Evolutionary conservation across 2,113 vertebrate genomes (phyloP).

Genomic region (Plecotus auritus): DNA sequence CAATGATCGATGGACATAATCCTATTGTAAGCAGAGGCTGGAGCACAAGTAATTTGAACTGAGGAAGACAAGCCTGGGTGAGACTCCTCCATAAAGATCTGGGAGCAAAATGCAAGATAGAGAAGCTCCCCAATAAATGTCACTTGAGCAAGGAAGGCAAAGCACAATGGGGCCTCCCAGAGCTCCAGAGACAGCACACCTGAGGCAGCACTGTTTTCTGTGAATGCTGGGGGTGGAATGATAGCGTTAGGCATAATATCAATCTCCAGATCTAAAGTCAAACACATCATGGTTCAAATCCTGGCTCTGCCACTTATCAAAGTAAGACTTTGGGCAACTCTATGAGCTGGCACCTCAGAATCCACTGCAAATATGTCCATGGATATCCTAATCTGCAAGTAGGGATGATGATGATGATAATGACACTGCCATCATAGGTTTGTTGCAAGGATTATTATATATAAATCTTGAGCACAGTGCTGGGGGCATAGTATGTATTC

Average conservation of each 20-base stretch:
- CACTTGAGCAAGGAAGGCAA: neutral
- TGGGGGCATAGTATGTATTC: neutral
- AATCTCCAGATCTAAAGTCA: neutral
- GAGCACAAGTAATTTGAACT: neutral
- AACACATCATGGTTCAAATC: neutral
- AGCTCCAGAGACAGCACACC: accelerated
- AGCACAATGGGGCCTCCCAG: neutral
- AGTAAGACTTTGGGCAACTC: neutral
- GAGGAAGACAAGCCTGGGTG: neutral
- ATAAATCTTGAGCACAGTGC: neutral
- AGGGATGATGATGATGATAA: neutral
- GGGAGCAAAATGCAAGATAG: neutral
- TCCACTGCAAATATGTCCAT: neutral
- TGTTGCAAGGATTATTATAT: neutral
- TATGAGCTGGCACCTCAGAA: neutral
- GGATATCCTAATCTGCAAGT: neutral
- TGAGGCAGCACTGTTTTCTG: neutral
- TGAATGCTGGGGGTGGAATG: neutral
- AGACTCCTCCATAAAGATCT: neutral
- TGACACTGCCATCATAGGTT: neutral
- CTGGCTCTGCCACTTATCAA: neutral
- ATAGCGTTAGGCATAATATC: neutral
- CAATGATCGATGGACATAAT: neutral
- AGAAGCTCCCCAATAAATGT: neutral
- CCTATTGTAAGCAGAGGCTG: neutral